phyloP scores from a whole-genome alignment of 2,797 vertebrate genomes.

The Lithobates sylvaticus region DNA sequence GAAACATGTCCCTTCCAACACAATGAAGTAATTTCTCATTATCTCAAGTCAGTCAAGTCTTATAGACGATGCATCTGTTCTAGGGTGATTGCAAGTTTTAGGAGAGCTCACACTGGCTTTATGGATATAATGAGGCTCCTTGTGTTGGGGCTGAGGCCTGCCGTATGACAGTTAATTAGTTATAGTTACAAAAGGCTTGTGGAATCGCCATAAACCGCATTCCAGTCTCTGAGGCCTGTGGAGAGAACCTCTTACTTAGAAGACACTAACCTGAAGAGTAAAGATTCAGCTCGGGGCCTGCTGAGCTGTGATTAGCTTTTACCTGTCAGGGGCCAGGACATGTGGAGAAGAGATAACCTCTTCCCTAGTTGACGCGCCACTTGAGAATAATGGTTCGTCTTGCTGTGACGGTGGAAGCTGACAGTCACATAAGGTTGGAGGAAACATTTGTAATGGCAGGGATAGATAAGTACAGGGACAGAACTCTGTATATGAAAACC shows the following conservation, averaged over 20 bases:
- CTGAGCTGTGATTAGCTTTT: slow-evolving; percentile 43
- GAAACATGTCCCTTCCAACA: neutral
- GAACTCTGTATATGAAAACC: neutral
- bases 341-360: slow-evolving; percentile 24
- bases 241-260: slow-evolving; percentile 28
- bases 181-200: slow-evolving; percentile 7
- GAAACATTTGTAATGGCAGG: neutral
- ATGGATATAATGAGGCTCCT: slow-evolving; percentile 1
- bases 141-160: neutral
- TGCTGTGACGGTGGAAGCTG: neutral
- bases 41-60: neutral
- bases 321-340: slow-evolving; percentile 13
- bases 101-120: slow-evolving; percentile 15
- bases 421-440: neutral
- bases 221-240: slow-evolving; percentile 3
- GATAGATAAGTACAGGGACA: neutral
- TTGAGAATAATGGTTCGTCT: neutral
- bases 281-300: slow-evolving; percentile 25
- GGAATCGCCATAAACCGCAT: neutral
- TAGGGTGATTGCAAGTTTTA: slow-evolving; percentile 10
- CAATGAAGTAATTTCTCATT: neutral
- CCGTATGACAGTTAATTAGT: slow-evolving; percentile 34
- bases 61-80: slow-evolving; percentile 3
- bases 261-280: slow-evolving; percentile 20
- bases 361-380: neutral